Percentiles rank a stretch among this genome's conserved stretches.
phyloP scores from a whole-genome alignment of 2,113 vertebrate species.

The Tapirus terrestris region DNA sequence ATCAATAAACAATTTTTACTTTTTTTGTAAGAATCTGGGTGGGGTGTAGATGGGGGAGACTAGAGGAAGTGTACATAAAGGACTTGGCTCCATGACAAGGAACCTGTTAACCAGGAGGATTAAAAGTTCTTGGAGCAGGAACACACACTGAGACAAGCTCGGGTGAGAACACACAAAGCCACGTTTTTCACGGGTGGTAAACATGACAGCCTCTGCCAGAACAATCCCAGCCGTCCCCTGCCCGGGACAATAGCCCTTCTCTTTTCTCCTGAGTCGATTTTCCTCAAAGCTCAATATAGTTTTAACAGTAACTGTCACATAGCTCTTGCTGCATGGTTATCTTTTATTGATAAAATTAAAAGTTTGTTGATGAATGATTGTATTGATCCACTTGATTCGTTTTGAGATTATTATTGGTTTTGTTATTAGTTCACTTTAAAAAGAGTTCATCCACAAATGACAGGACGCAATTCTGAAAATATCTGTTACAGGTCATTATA shows the following conservation, averaged over 20 bases:
- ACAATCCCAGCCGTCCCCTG: not conserved
- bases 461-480: not conserved
- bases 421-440: slow-evolving; percentile 29
- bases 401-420: not conserved
- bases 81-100: not conserved
- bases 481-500: not conserved
- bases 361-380: not conserved
- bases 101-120: not conserved
- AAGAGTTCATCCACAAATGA: not conserved
- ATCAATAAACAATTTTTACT: not conserved
- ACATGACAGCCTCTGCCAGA: not conserved
- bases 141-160: not conserved
- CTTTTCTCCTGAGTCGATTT: not conserved
- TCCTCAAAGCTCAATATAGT: not conserved
- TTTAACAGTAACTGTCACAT: not conserved
- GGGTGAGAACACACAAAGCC: not conserved
- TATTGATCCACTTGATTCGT: not conserved
- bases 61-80: not conserved
- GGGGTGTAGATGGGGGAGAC: not conserved
- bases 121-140: not conserved
- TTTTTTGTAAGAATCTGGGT: not conserved
- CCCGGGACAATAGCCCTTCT: not conserved
- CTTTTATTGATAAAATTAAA: slow-evolving; percentile 29
- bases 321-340: not conserved
- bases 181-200: not conserved